phyloP scores from a whole-genome alignment of 1,140 invertebrate genomes.

The Psilanteris sp. region DNA sequence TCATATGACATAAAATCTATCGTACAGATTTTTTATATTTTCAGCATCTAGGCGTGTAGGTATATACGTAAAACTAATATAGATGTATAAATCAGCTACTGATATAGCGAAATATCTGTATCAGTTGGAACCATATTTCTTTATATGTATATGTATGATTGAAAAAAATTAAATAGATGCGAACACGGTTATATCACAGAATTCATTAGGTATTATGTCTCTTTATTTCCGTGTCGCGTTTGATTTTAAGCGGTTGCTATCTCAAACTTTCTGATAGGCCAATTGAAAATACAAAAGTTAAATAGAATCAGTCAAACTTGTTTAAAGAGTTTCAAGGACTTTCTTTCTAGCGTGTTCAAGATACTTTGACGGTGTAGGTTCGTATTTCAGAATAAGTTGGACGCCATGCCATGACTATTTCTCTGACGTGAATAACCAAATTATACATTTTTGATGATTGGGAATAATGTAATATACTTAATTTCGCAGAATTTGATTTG shows the following conservation, averaged over 20 bases:
- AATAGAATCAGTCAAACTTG: slow-evolving; percentile 71
- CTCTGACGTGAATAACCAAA: slow-evolving; percentile 32
- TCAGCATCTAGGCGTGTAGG: too few relatives aligned
- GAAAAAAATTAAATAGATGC: slow-evolving; percentile 25
- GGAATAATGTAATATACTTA: slow-evolving; percentile 48
- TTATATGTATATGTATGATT: not conserved
- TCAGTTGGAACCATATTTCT: not conserved
- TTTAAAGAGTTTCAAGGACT: slow-evolving; percentile 67
- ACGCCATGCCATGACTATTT: slow-evolving; percentile 26
- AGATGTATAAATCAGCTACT: too few relatives aligned
- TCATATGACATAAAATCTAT: too few relatives aligned
- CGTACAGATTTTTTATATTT: too few relatives aligned
- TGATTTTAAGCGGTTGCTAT: slow-evolving; percentile 52
- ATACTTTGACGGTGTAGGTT: slow-evolving; percentile 37
- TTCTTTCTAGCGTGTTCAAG: slow-evolving; percentile 50
- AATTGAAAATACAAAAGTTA: slow-evolving; percentile 70
- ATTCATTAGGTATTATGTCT: slow-evolving; percentile 49
- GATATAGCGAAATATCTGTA: too few relatives aligned
- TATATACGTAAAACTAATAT: too few relatives aligned
- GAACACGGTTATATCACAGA: slow-evolving; percentile 48
- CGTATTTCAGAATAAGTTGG: slow-evolving; percentile 49
- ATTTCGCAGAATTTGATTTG: slow-evolving; percentile 28
- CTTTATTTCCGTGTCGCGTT: slow-evolving; percentile 61
- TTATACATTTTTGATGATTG: slow-evolving; percentile 56
- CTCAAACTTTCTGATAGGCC: slow-evolving; percentile 44